Evolutionary conservation across 1,140 invertebrate genomes (phyloP).

Genomic region (Orchesella cincta): DNA sequence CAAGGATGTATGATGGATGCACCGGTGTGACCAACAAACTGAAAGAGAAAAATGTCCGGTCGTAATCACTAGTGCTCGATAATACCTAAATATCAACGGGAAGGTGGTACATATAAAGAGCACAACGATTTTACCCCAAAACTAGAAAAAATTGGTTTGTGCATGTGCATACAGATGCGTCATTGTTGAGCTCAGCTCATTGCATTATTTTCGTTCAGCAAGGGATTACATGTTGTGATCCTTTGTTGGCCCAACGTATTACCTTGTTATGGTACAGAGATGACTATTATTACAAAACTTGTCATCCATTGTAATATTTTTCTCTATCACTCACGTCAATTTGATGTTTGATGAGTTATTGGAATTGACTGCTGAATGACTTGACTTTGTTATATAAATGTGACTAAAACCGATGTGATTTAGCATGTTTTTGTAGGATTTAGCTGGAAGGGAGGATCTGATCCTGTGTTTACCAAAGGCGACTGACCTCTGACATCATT

Average conservation of each 20-base stretch:
- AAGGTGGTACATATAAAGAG: too few species aligned
- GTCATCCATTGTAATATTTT: constrained; percentile 15
- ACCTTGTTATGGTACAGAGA: constrained; percentile 10
- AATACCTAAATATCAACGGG: too few species aligned
- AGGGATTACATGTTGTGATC: constrained; percentile 17
- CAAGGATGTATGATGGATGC: neutral
- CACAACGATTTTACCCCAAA: constrained; percentile 26
- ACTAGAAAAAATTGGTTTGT: neutral
- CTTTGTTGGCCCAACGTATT: constrained; percentile 3
- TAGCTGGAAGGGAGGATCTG: neutral
- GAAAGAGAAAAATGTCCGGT: neutral
- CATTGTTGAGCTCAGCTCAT: neutral
- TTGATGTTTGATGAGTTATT: constrained; percentile 19
- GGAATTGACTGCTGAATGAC: constrained; percentile 1
- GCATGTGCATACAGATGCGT: neutral
- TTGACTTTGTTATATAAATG: neutral
- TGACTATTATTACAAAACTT: constrained; percentile 16
- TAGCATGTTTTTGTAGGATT: neutral
- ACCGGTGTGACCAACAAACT: neutral
- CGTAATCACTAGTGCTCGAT: too few species aligned
- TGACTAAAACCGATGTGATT: neutral
- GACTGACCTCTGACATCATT: constrained; percentile 21
- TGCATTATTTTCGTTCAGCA: neutral
- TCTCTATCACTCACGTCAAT: neutral
- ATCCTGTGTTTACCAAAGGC: constrained; percentile 14